Percentiles rank a stretch among this genome's conserved stretches.
phyloP scores from a whole-genome alignment of 2,113 vertebrate genomes.

The Polyodon spathula region DNA sequence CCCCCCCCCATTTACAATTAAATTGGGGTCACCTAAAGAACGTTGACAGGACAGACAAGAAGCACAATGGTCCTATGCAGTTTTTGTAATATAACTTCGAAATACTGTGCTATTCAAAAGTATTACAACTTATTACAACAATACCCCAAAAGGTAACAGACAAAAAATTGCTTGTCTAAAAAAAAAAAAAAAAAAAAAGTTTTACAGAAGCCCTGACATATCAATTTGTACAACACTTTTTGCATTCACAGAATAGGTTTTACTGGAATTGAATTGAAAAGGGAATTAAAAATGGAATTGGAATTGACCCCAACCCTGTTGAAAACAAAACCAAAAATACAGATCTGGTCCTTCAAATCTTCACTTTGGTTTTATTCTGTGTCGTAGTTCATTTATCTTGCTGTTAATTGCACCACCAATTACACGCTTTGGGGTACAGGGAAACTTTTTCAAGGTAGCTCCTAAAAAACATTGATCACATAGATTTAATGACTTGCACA shows the following conservation, averaged over 20 bases:
- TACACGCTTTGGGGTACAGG: no score
- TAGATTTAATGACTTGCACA: no score
- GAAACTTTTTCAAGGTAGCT: no score
- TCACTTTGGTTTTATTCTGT: neutral
- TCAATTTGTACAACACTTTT: neutral
- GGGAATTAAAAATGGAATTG: no score
- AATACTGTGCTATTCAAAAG: neutral
- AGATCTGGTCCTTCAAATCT: no score
- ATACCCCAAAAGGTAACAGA: neutral
- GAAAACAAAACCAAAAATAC: no score
- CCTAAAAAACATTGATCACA: no score
- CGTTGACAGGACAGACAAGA: neutral
- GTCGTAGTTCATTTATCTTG: no score
- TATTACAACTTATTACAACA: neutral
- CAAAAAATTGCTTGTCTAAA: neutral
- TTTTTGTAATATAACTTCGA: neutral
- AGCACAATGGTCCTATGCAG: neutral
- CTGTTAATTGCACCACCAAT: no score
- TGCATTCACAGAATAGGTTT: neutral
- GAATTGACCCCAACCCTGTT: no score
- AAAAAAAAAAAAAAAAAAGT: no score
- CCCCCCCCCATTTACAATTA: neutral
- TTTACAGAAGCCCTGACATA: neutral
- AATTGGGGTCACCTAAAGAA: neutral
- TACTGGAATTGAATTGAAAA: neutral